These are phyloP conservation scores for Hippocampus kuda DNA, from an alignment of 2,797 vertebrate species.

Conservation along the genomic window DNA sequence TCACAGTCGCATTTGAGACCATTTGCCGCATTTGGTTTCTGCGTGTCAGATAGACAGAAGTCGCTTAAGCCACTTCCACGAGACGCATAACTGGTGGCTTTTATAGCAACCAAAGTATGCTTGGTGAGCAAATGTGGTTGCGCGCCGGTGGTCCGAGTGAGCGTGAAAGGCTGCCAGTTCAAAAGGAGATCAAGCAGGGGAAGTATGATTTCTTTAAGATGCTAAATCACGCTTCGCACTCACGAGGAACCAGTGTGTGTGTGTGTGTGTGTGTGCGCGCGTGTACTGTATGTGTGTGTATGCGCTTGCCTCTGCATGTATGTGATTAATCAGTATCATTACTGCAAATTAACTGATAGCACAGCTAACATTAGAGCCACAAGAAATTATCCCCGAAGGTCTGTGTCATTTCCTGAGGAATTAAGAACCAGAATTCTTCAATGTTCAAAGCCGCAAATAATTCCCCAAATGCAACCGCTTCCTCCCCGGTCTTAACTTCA, in stretches of 20 bases:
- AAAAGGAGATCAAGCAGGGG: conserved; percentile 55
- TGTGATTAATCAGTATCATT: neutral
- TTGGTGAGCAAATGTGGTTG: conserved; percentile 14
- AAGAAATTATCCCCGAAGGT: neutral
- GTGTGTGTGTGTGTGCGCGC: neutral
- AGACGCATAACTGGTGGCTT: conserved; percentile 6
- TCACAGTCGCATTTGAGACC: conserved; percentile 5
- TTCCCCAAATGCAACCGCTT: neutral
- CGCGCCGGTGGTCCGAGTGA: conserved; percentile 22
- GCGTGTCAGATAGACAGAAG: conserved; percentile 19
- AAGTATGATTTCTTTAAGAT: conserved; percentile 65
- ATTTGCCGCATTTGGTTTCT: conserved; percentile 20
- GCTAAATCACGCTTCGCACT: conserved; percentile 54
- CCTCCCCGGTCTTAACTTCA: neutral
- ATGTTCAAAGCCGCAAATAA: neutral
- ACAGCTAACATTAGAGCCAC: neutral
- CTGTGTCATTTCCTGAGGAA: neutral
- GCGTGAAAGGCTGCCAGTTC: conserved; percentile 31
- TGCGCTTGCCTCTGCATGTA: neutral
- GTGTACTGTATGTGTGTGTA: neutral
- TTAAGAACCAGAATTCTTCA: neutral
- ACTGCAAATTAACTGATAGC: neutral
- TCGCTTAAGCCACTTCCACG: conserved; percentile 21
- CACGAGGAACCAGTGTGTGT: conserved; percentile 42
- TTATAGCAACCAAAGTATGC: conserved; percentile 14